These are phyloP conservation scores for Promerops cafer DNA, from an alignment of 2,113 vertebrate species.

Conservation along the genomic window DNA sequence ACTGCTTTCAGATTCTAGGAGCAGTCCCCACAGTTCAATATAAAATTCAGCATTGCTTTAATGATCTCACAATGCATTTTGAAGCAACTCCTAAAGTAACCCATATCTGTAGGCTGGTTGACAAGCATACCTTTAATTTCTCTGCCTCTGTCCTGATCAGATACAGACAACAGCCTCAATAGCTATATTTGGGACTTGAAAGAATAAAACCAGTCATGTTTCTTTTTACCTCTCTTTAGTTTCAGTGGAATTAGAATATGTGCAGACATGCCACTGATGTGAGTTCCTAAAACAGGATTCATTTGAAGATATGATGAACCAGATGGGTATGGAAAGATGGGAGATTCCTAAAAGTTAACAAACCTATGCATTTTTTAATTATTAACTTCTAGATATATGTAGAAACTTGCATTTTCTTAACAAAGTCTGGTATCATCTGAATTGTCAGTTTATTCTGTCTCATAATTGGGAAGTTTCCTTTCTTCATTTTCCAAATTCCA, in stretches of 20 bases:
- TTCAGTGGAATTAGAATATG: neutral
- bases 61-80: neutral
- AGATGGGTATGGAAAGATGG: neutral
- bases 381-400: neutral
- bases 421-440: neutral
- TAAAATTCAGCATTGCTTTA: neutral
- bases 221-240: neutral
- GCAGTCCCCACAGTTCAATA: fast-evolving
- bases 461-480: neutral
- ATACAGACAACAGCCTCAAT: neutral
- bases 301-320: neutral
- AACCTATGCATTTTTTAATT: neutral
- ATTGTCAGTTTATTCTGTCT: neutral
- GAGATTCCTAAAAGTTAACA: neutral
- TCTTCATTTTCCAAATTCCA: neutral
- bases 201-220: neutral
- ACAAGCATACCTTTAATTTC: neutral
- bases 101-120: neutral
- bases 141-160: neutral
- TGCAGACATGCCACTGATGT: neutral
- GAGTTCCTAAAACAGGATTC: neutral
- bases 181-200: neutral
- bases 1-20: neutral
- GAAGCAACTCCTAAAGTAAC: neutral
- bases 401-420: neutral